These are phyloP conservation scores for Acrossocheilus wenchowensis DNA, from an alignment of 2,797 vertebrate genomes.

Conservation along the genomic window DNA sequence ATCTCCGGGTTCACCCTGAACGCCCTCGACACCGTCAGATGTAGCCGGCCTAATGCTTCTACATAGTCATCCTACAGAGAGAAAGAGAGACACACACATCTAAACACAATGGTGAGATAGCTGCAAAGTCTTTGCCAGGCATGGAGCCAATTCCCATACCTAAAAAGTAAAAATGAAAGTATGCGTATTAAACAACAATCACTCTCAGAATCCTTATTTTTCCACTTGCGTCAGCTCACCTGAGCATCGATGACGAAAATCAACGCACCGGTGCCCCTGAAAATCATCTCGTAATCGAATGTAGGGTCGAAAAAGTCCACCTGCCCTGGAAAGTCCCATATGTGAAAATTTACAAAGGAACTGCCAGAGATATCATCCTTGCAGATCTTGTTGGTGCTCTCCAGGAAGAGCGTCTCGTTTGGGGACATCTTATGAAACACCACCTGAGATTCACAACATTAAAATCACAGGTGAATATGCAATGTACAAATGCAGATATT, in stretches of 20 bases:
- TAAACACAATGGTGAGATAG: neutral
- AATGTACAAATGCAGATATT: neutral
- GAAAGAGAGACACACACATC: neutral
- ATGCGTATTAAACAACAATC: neutral
- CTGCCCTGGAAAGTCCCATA: conserved; percentile 99
- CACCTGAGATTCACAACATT: conserved; percentile 78
- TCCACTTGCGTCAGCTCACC: conserved; percentile 73
- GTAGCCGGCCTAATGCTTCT: conserved; percentile 94
- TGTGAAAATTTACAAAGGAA: conserved; percentile 99
- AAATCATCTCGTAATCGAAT: conserved; percentile 99
- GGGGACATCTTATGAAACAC: conserved; percentile 99
- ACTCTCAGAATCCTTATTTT: too few relatives aligned
- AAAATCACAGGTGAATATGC: neutral
- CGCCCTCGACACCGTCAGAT: conserved; percentile 96
- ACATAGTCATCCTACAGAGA: conserved; percentile 93
- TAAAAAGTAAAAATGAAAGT: neutral
- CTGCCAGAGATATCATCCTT: conserved; percentile 99
- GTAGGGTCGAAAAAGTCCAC: conserved; percentile 99
- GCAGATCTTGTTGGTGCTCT: conserved; percentile 99
- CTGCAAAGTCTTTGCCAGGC: neutral
- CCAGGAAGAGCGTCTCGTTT: conserved; percentile 97
- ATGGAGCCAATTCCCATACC: too few relatives aligned
- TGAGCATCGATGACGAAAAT: conserved; percentile 99
- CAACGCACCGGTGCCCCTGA: conserved; percentile 96
- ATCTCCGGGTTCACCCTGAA: conserved; percentile 99